Evolutionary conservation across 2,797 vertebrate genomes (phyloP).

Genomic region (Bradypodion ventrale): DNA sequence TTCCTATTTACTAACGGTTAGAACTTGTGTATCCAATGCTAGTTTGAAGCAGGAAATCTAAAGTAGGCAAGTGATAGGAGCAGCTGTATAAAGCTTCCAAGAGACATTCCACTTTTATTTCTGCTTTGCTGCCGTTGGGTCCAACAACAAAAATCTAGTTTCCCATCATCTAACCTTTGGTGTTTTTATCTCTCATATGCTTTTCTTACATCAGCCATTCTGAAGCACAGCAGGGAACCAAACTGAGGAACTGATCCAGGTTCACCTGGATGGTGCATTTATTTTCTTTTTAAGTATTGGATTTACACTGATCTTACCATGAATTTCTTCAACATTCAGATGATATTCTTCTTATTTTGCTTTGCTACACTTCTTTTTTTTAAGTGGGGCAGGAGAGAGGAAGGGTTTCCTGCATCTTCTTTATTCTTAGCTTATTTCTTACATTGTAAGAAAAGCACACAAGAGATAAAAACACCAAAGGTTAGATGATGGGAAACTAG

Average conservation of each 20-base stretch:
- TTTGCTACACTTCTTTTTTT: too few species aligned
- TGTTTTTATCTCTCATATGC: neutral
- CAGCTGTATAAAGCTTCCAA: neutral
- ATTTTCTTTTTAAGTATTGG: too few species aligned
- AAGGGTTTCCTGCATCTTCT: too few species aligned
- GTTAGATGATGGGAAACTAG: neutral
- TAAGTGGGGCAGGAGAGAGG: too few species aligned
- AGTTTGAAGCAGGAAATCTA: neutral
- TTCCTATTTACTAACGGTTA: constrained; percentile 20
- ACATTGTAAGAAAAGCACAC: neutral
- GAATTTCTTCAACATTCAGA: too few species aligned
- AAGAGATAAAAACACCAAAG: neutral
- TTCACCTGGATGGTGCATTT: too few species aligned
- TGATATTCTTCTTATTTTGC: too few species aligned
- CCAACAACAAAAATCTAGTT: neutral
- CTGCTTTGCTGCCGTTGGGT: neutral
- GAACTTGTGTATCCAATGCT: constrained; percentile 27
- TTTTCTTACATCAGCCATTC: neutral
- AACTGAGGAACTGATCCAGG: neutral
- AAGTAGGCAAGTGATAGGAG: neutral
- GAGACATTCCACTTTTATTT: neutral
- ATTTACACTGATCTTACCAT: too few species aligned
- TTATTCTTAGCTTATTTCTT: too few species aligned
- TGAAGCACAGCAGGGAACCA: neutral
- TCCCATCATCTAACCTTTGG: neutral